Percentiles rank a stretch among this genome's conserved stretches.
Conservation (phyloP, 2,888 invertebrate genomes). For the Callimorpha dominula region DNA sequence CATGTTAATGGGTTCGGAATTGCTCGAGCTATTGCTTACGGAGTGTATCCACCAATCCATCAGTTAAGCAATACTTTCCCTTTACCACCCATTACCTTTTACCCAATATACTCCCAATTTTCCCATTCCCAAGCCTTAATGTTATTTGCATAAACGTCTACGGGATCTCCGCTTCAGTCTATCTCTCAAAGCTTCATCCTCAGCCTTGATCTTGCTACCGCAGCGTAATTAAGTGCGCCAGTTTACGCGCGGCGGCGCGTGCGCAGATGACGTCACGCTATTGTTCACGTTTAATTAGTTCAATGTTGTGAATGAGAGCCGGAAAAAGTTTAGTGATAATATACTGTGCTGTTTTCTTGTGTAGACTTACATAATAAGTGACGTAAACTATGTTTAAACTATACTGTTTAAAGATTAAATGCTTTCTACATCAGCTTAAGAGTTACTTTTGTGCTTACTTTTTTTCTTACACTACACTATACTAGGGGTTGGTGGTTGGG, state of each 20-base stretch:
- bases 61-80: too few species aligned
- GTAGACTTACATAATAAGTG: slow-evolving; percentile 13
- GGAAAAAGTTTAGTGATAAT: slow-evolving; percentile 46
- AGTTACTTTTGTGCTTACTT: too few species aligned
- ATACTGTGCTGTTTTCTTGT: slow-evolving; percentile 11
- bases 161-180: slow-evolving; percentile 49
- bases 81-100: too few species aligned
- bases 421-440: too few species aligned
- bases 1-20: too few species aligned
- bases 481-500: too few species aligned
- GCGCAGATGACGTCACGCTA: slow-evolving; percentile 68
- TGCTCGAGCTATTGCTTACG: too few species aligned
- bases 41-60: too few species aligned
- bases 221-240: slow-evolving; percentile 68
- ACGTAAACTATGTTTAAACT: slow-evolving; percentile 1
- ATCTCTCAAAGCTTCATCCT: slow-evolving; percentile 30
- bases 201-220: slow-evolving; percentile 79
- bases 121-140: too few species aligned
- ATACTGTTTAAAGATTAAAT: not conserved
- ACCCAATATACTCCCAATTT: too few species aligned
- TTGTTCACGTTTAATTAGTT: slow-evolving; percentile 60
- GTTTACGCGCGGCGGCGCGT: slow-evolving; percentile 60
- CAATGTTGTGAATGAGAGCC: slow-evolving; percentile 53
- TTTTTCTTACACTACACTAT: too few species aligned
- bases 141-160: not conserved